Evolutionary conservation across 1,140 invertebrate species (phyloP).

Genomic region (Cotesia vestalis): DNA sequence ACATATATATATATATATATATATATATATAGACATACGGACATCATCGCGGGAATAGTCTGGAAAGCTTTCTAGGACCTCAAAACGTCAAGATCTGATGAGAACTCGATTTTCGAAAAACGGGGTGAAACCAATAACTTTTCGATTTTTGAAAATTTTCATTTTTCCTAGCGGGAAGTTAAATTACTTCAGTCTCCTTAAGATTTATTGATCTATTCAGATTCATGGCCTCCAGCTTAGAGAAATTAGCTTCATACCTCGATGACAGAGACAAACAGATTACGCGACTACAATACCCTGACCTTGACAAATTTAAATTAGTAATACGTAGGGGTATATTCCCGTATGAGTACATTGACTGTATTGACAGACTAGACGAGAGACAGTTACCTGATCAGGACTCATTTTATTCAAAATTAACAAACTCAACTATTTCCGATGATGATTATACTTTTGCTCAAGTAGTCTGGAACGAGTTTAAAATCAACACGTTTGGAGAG

Average conservation of each 20-base stretch:
- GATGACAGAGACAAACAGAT: conserved; percentile 29
- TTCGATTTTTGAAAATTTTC: no score
- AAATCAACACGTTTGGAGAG: conserved; percentile 53
- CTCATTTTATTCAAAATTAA: conserved; percentile 56
- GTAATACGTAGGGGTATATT: conserved; percentile 41
- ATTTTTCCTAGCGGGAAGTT: no score
- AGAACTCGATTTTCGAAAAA: no score
- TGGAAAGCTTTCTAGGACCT: no score
- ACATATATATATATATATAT: no score
- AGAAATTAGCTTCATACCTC: conserved; percentile 39
- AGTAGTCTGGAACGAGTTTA: conserved; percentile 57
- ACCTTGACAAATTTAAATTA: conserved; percentile 39
- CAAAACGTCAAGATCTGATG: no score
- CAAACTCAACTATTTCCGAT: conserved; percentile 44
- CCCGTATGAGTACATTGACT: conserved; percentile 51
- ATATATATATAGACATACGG: no score
- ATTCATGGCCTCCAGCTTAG: conserved; percentile 40
- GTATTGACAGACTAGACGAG: conserved; percentile 43
- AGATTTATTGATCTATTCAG: conserved; percentile 44
- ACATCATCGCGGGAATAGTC: no score
- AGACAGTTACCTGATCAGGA: conserved; percentile 4
- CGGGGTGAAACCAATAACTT: no score
- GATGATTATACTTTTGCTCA: conserved; percentile 55
- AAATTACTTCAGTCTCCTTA: conserved; percentile 33
- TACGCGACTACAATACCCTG: conserved; percentile 29